Evolutionary conservation across 2,113 vertebrate genomes (phyloP), one percentile per base, ranked within the genome.

Genomic region (Lucifuga dentata): DNA sequence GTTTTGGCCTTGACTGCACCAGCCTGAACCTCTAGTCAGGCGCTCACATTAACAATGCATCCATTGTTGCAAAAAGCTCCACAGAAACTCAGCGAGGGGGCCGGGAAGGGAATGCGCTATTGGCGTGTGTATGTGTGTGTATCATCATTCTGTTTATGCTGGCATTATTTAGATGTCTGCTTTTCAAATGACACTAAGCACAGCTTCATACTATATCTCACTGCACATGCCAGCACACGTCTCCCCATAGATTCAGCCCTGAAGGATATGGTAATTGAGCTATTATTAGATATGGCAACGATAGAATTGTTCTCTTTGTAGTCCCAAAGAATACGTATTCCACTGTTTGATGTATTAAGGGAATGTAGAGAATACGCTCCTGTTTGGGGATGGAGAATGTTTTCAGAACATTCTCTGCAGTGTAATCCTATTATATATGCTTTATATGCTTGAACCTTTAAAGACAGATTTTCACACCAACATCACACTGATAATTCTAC

Each of bases 221-320:
- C 16, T 40, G 73, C 57, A 63, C 73, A 85, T 15, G 74, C 71
- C 68, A 73, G 82, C 68, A 41, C 73, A 71, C 71, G 71, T 85
- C 73, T 85, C 74, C 83, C 83, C 61, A 70, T 76, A 78, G 76
- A 83, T 71, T 51, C 66, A 78, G 83, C 84, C 70, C 81, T 81
- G 75, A 73, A 87, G 87, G 80, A 78, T 86, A 86, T 87, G 79
- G 55, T 86, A 84, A 87, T 82, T 58, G 75, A 72, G 77, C 80
- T 86, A 88, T 86, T 87, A 86, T 84, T 88, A 88, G 84, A 86
- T 71, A 71, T 51, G 59, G 73, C 71, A 85, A 78, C 57, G 44
- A 78, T 78, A 73, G 77, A 84, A 84, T 85, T 85, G 78, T 86
- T 87, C 79, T 84, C 85, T 89, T 89, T 86, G 87, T 89, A 82